phyloP scores from a whole-genome alignment of 2,113 vertebrate species.

The Rallus limicola region DNA sequence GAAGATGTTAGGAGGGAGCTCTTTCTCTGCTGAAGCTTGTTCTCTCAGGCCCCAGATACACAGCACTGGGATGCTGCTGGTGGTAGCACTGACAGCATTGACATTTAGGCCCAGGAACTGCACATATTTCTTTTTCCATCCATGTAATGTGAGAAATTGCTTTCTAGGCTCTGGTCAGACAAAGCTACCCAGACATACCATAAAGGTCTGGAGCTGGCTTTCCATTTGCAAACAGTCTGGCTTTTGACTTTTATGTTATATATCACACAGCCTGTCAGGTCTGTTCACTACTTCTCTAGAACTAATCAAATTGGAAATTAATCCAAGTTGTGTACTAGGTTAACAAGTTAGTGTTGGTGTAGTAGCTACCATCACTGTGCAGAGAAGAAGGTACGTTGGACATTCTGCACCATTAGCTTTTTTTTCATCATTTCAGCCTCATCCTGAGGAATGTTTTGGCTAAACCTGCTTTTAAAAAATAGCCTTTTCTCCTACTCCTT shows the following conservation, averaged over 20 bases:
- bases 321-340: background rate
- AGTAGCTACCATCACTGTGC: background rate
- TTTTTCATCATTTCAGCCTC: background rate
- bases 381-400: background rate
- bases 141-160: background rate
- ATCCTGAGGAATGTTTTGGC: background rate
- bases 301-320: too few relatives aligned
- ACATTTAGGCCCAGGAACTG: background rate
- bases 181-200: background rate
- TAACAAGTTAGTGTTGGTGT: background rate
- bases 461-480: background rate
- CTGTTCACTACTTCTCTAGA: background rate
- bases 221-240: background rate
- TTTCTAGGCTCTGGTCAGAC: background rate
- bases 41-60: background rate
- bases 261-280: background rate
- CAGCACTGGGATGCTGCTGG: background rate
- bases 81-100: background rate
- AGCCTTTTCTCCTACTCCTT: background rate
- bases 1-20: background rate
- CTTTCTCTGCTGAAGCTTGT: background rate
- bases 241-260: background rate
- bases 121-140: background rate
- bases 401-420: background rate
- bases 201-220: background rate